phyloP scores from a whole-genome alignment of 2,113 vertebrate species.

The Pitta sordida region DNA sequence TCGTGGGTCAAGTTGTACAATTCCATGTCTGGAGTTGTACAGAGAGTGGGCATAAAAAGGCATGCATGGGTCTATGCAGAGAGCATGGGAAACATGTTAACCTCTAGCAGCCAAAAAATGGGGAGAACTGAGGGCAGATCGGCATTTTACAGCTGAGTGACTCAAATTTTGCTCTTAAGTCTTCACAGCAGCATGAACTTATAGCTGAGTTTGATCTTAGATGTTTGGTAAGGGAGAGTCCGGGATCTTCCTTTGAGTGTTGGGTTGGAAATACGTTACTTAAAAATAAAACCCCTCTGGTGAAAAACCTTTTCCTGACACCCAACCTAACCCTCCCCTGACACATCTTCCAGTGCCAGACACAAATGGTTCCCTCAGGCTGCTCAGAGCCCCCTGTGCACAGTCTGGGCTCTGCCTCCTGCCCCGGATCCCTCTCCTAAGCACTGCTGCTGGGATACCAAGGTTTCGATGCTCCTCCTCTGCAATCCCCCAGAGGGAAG shows the following conservation, averaged over 20 bases:
- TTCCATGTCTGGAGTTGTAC: neutral
- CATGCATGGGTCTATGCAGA: fast-evolving
- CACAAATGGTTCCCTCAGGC: neutral
- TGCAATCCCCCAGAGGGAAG: neutral
- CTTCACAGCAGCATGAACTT: neutral
- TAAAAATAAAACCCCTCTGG: neutral
- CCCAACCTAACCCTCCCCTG: too few species aligned
- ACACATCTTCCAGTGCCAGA: neutral
- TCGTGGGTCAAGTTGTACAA: fast-evolving
- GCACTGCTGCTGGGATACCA: fast-evolving
- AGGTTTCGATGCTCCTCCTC: neutral
- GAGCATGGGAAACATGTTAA: fast-evolving
- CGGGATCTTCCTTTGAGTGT: neutral
- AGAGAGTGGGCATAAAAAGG: neutral
- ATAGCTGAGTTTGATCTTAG: neutral
- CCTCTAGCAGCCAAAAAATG: neutral
- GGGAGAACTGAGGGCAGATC: neutral
- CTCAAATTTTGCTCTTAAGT: neutral
- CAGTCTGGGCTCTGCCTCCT: neutral
- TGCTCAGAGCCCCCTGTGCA: neutral
- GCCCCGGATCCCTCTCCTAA: neutral
- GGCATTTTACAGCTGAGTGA: neutral
- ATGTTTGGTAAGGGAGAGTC: neutral
- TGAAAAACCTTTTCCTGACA: too few species aligned
- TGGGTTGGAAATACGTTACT: neutral